Evolutionary conservation across 2,888 invertebrate species (phyloP).

Genomic region (Lasioglossum vierecki): DNA sequence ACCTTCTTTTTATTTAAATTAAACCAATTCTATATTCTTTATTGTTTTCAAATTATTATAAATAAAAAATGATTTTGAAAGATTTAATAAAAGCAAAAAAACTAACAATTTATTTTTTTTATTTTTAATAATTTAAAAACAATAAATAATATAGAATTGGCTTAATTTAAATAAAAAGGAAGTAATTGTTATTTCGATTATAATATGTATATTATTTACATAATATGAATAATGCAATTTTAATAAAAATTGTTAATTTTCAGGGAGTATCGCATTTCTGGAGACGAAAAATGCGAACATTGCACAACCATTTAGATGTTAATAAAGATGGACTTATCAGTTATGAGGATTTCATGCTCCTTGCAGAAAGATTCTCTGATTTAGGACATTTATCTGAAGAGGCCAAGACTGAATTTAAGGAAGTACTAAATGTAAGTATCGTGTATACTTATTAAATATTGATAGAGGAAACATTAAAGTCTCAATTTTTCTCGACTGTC

Average conservation of each 20-base stretch:
- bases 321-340: slow-evolving; percentile 94
- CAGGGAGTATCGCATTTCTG: slow-evolving; percentile 89
- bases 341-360: slow-evolving; percentile 91
- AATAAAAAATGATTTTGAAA: too few species aligned
- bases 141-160: too few species aligned
- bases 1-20: too few species aligned
- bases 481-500: too few species aligned
- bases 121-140: too few species aligned
- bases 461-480: neutral
- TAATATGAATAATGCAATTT: neutral
- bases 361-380: slow-evolving; percentile 90
- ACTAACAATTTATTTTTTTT: too few species aligned
- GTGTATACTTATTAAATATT: slow-evolving; percentile 5
- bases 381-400: slow-evolving; percentile 89
- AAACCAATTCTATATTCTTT: too few species aligned
- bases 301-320: slow-evolving; percentile 92
- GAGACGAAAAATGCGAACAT: slow-evolving; percentile 93
- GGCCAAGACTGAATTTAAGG: slow-evolving; percentile 89
- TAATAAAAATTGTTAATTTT: slow-evolving; percentile 47
- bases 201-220: too few species aligned
- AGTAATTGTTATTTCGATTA: too few species aligned
- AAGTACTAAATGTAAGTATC: slow-evolving; percentile 88
- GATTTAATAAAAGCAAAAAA: too few species aligned
- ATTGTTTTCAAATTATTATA: too few species aligned
- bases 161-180: too few species aligned